Percentiles rank a stretch among this genome's conserved stretches.
phyloP scores from a whole-genome alignment of 2,797 vertebrate genomes.

The Macroramphosus scolopax region DNA sequence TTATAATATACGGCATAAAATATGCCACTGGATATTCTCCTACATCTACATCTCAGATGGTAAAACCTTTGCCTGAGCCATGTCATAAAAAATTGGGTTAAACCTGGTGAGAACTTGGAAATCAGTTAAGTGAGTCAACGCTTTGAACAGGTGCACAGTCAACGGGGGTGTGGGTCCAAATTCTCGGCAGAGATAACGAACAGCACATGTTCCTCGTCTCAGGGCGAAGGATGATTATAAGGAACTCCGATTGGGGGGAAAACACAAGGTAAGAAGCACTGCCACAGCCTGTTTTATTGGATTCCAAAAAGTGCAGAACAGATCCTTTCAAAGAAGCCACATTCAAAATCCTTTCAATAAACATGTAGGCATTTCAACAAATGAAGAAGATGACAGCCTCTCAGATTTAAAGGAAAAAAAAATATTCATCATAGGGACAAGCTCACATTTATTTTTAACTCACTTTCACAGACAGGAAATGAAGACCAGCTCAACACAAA shows the following conservation, averaged over 20 bases:
- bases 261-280: background rate
- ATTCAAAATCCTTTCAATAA: too few relatives aligned
- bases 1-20: too few relatives aligned
- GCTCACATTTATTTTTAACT: constrained; percentile 14
- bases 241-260: constrained; percentile 5
- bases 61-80: too few relatives aligned
- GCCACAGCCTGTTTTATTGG: constrained; percentile 22
- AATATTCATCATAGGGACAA: background rate
- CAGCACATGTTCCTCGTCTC: constrained; percentile 13
- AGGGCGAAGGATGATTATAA: constrained; percentile 9
- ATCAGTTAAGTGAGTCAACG: constrained; percentile 35
- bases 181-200: constrained; percentile 15
- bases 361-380: constrained; percentile 1
- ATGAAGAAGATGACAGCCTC: background rate
- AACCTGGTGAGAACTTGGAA: constrained; percentile 30
- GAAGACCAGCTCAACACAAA: constrained; percentile 5
- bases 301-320: constrained; percentile 8
- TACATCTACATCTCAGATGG: too few relatives aligned
- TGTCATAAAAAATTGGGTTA: constrained; percentile 22
- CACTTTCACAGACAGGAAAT: constrained; percentile 23
- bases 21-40: too few relatives aligned
- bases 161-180: constrained; percentile 38
- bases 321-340: background rate
- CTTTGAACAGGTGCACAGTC: constrained; percentile 52
- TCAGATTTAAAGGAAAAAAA: constrained; percentile 7